Base-by-base conservation (phyloP, 2,797 vertebrate species). In the Cygnus olor region DNA sequence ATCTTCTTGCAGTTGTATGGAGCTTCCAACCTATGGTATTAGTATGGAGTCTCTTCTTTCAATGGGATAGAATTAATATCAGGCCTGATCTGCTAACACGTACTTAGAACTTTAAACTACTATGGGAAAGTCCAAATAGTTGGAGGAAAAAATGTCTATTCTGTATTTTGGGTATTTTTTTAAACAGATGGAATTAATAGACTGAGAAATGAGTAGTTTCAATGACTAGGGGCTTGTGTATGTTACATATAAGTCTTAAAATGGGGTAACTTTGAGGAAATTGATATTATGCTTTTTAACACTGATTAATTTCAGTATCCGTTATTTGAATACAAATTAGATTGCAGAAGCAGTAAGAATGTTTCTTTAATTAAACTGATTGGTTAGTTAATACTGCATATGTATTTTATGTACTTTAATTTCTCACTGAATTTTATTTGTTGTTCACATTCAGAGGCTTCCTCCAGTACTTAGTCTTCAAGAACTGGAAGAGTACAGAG, bases 401-500 rank as follows among this genome's bases (percentile, higher is more conserved):
- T 56, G 10, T 40, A 78, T 77, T 88, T 86, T 79, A 68, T 4
- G 7, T 54, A 14, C 30, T 88, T 70, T 79, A 45, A 71, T 85
- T 86, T 90, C 40, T 88, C 25, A 74, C 18, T 88, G 47, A 53
- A 85, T 94, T 95, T 58, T 65, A 73, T 95, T 74, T 80, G 8
- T 94, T 65, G 9, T 95, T 47, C 97, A 49, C 91, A 53, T 95
- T 30, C 96, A 99, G 99, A 99, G 99, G 96, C 99, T 99, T 88
- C 99, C 99, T 70, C 97, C 98, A 73, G 98, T 99, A 95, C 98
- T 99, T 93, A 99, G 98, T 97, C 98, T 99, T 94, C 99, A 99
- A 97, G 99, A 99, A 89, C 95, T 99, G 86, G 99, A 99, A 93
- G 99, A 99, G 12, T 98, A 99, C 96, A 98, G 99, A 98, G 99